phyloP scores from a whole-genome alignment of 2,113 vertebrate species.

The Bombycilla garrulus region DNA sequence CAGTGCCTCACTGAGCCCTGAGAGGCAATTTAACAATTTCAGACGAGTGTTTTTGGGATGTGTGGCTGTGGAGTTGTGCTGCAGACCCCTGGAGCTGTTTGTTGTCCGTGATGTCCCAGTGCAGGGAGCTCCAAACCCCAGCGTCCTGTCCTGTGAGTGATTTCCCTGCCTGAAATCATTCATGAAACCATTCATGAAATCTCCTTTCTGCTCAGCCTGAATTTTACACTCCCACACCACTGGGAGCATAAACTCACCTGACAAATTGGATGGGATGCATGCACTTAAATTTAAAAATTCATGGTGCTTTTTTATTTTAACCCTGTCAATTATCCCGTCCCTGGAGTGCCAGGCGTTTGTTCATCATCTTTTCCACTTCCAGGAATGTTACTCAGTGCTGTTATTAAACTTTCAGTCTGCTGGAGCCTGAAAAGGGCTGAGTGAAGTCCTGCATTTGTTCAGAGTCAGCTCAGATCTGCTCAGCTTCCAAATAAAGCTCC shows the following conservation, averaged over 20 bases:
- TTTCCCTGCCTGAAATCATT: background rate
- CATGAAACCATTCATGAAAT: background rate
- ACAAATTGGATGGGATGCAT: background rate
- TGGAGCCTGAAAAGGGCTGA: background rate
- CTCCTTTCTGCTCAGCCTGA: background rate
- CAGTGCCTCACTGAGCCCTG: background rate
- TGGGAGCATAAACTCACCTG: background rate
- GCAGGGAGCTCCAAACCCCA: background rate
- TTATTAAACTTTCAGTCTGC: background rate
- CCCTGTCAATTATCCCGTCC: background rate
- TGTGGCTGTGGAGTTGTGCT: background rate
- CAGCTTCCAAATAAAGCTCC: constrained; percentile 35
- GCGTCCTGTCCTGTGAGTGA: background rate
- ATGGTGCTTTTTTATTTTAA: background rate
- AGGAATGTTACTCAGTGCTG: background rate
- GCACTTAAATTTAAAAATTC: constrained; percentile 3
- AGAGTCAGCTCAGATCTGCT: background rate
- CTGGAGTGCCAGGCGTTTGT: background rate
- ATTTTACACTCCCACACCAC: background rate
- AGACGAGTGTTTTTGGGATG: background rate
- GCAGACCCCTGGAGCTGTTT: background rate
- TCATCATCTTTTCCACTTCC: constrained; percentile 18
- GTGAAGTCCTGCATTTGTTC: background rate
- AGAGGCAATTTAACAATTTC: background rate
- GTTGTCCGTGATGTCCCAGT: background rate